Base-by-base conservation (phyloP, 2,888 invertebrate species). In the Macrostomum cliftonense region DNA sequence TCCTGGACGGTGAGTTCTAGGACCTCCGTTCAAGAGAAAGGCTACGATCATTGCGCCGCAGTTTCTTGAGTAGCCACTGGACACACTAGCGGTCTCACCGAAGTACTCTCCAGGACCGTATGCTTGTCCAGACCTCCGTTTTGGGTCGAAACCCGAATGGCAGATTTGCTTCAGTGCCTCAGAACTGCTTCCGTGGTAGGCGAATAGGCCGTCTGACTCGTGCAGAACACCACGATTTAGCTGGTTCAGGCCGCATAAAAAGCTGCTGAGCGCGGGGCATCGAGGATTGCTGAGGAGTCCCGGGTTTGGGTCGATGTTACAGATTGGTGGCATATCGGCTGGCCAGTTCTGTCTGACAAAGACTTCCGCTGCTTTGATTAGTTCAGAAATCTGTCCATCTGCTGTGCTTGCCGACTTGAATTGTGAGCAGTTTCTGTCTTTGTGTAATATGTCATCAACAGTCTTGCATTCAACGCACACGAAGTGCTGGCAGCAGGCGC, bases 71-170 rank as follows among this genome's bases (percentile, higher is more conserved):
- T 44, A 44, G 13, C 28, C 12, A 13, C 37, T 16, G 1, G 44
- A 44, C 12, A 44, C 13, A 20, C 16, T 16, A 17, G 44, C 19
- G 7, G 36, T 28, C 2, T 21, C 44, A 2, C 44, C 44, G 37
- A 44, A 44, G 13, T 44, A 44, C 37, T 44, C 44, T 37, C 44
- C 44, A 1, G 13, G 44, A 13, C 44, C 44, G 37, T 20, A 12
- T 5, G 20, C 44, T 44, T 44, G 44, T 12, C 11, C 28, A 17
- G 9, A 13, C 12, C 44, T 37, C 16, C 36, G 2, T 1, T 44
- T 44, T 2, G 44, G 44, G 28, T 44, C 44, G 12, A 44, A 44
- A 7, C 44, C 44, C 12, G 11, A 2, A 2, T 28, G 28, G 37
- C 44, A 44, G 7, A 44, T 44, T 13, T 37, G n/a, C 12, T 13